A percentile compares a stretch with the other conserved stretches of the same genome.
Conservation (phyloP, 2,888 invertebrate species). For the Athalia rosae region DNA sequence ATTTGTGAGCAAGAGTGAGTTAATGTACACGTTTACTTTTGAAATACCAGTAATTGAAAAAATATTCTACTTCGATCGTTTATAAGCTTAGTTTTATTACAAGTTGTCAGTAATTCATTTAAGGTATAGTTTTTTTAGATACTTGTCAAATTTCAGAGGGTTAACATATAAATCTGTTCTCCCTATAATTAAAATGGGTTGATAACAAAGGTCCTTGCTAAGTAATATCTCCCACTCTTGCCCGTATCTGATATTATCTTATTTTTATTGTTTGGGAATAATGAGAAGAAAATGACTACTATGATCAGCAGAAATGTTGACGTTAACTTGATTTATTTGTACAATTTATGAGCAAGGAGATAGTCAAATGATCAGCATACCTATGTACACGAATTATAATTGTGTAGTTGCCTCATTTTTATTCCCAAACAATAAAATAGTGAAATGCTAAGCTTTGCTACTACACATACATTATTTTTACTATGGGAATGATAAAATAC, state of each 20-base stretch:
- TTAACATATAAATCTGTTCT: neutral
- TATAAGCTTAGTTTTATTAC: neutral
- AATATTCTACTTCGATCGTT: too few relatives aligned
- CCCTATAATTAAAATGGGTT: too few relatives aligned
- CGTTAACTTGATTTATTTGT: conserved; percentile 15
- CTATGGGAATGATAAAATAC: conserved; percentile 61
- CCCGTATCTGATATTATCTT: conserved; percentile 30
- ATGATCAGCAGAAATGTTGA: conserved; percentile 36
- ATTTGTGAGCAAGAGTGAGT: conserved; percentile 27
- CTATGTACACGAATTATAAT: conserved; percentile 18
- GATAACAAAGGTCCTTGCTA: too few relatives aligned
- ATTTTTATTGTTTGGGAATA: conserved; percentile 36
- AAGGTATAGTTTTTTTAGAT: neutral
- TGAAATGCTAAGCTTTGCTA: conserved; percentile 54
- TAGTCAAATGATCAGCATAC: neutral
- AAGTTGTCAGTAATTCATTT: neutral
- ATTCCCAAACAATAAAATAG: conserved; percentile 54
- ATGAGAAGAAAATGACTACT: conserved; percentile 30
- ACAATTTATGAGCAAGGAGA: conserved; percentile 11
- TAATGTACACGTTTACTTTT: neutral
- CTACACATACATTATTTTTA: conserved; percentile 52
- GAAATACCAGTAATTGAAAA: too few relatives aligned
- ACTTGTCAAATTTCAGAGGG: neutral
- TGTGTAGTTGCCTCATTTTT: conserved; percentile 47
- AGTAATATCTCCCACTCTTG: conserved; percentile 12